Evolutionary conservation across 1,140 invertebrate genomes (phyloP).

Genomic region (Chironomus tepperi): DNA sequence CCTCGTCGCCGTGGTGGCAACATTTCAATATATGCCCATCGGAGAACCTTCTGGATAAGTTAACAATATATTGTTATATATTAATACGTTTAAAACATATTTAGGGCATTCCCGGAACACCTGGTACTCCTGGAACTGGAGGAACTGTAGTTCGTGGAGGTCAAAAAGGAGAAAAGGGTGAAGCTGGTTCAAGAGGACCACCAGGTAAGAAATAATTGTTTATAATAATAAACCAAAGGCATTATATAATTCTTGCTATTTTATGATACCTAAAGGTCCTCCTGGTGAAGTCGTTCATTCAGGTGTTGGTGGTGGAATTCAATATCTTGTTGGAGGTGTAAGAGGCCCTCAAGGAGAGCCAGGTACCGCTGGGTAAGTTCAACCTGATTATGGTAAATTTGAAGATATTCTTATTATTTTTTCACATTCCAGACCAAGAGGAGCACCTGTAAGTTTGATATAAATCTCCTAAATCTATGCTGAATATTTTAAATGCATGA

Average conservation of each 20-base stretch:
- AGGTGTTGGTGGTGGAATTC: slow-evolving; percentile 29
- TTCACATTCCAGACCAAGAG: slow-evolving; percentile 28
- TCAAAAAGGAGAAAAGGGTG: slow-evolving; percentile 28
- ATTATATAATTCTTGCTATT: no score
- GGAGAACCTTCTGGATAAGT: no score
- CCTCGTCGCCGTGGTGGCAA: no score
- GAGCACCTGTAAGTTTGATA: slow-evolving; percentile 21
- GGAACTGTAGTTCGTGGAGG: slow-evolving; percentile 31
- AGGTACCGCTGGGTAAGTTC: slow-evolving; percentile 26
- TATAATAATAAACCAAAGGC: no score
- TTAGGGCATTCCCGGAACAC: slow-evolving; percentile 36
- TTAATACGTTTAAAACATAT: no score
- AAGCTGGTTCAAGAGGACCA: slow-evolving; percentile 26
- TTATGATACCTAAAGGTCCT: slow-evolving; percentile 27
- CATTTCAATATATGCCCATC: no score
- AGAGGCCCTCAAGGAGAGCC: slow-evolving; percentile 27
- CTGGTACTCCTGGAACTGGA: slow-evolving; percentile 30
- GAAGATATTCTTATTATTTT: no score
- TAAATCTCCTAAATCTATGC: no score
- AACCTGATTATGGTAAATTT: no score
- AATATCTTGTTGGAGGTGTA: slow-evolving; percentile 28
- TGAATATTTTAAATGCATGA: no score
- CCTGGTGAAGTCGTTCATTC: slow-evolving; percentile 31
- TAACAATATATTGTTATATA: no score
- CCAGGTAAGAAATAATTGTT: no score